Evolutionary conservation across 2,888 invertebrate species (phyloP).

Genomic region (Ochropleura leucogaster): DNA sequence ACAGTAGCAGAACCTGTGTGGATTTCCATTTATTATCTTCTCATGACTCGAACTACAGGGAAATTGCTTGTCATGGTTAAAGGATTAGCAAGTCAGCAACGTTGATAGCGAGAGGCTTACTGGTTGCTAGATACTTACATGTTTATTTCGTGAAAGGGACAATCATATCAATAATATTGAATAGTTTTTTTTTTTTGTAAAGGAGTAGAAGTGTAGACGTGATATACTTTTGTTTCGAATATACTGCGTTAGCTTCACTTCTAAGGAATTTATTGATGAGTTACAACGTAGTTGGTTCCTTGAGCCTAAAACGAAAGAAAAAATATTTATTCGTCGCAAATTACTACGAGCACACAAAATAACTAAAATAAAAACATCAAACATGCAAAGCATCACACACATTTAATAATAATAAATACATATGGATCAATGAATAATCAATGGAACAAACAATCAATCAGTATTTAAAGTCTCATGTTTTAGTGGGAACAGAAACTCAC

Average conservation of each 20-base stretch:
- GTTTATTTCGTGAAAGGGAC: neutral
- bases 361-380: too few relatives aligned
- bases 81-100: constrained; percentile 5
- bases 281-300: neutral
- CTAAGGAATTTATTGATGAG: neutral
- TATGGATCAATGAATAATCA: too few relatives aligned
- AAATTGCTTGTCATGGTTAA: constrained; percentile 3
- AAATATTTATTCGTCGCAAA: too few relatives aligned
- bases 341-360: too few relatives aligned
- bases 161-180: neutral
- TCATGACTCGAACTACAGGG: neutral
- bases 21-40: neutral
- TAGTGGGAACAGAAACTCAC: neutral
- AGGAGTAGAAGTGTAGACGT: neutral
- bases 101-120: neutral
- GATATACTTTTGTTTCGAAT: neutral
- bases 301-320: neutral
- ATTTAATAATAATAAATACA: too few relatives aligned
- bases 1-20: too few relatives aligned
- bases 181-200: neutral
- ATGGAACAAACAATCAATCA: too few relatives aligned
- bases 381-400: too few relatives aligned
- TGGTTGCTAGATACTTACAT: neutral
- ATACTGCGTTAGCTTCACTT: neutral
- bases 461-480: neutral